These are phyloP conservation scores for Leucozona laternaria DNA, from an alignment of 2,888 invertebrate genomes.

Conservation along the genomic window DNA sequence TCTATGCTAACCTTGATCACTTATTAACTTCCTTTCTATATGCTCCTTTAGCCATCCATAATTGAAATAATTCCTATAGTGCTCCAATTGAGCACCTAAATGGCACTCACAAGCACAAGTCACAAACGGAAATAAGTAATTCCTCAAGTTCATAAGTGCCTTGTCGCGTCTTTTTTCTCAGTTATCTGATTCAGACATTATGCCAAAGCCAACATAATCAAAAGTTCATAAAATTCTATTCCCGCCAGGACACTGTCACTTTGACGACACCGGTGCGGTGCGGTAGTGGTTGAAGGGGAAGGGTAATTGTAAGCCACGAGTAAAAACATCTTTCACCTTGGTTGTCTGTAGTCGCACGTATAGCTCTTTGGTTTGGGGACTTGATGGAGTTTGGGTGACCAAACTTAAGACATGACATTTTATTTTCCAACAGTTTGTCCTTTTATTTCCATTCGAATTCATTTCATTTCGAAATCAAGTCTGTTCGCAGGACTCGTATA, in stretches of 20 bases:
- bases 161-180: conserved; percentile 61
- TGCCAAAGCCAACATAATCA: conserved; percentile 65
- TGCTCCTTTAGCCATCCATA: conserved; percentile 31
- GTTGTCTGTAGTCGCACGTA: conserved; percentile 49
- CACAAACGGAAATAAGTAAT: conserved; percentile 65
- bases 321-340: conserved; percentile 72
- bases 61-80: conserved; percentile 61
- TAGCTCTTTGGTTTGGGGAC: conserved; percentile 23
- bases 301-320: conserved; percentile 40
- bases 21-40: too few species aligned
- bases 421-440: conserved; percentile 49
- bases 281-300: too few species aligned
- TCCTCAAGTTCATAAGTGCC: conserved; percentile 65
- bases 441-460: conserved; percentile 72
- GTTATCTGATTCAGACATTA: conserved; percentile 73
- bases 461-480: conserved; percentile 58
- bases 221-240: conserved; percentile 71
- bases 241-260: conserved; percentile 45
- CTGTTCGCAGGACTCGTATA: conserved; percentile 56
- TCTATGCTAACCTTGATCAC: neutral
- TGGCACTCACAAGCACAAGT: conserved; percentile 30
- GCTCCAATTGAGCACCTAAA: conserved; percentile 49
- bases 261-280: neutral
- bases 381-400: conserved; percentile 60
- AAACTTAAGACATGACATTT: conserved; percentile 67